Evolutionary conservation across 2,113 vertebrate genomes (phyloP).

Genomic region (Sarotherodon lohbergeri): DNA sequence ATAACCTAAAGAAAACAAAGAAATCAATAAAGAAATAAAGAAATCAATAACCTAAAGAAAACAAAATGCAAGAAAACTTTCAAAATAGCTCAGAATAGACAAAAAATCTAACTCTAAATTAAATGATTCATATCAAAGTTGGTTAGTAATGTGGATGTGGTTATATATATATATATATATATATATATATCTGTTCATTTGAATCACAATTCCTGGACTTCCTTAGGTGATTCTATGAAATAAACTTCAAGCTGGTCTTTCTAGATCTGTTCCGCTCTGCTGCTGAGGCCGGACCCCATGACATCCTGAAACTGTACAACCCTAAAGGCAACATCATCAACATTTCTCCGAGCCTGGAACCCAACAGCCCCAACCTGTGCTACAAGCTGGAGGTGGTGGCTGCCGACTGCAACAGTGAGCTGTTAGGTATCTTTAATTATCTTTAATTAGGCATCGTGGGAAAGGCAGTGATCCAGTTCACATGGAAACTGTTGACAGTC

Average conservation of each 20-base stretch:
- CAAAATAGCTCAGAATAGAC: neutral
- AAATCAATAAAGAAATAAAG: no score
- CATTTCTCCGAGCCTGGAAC: slow-evolving; percentile 70
- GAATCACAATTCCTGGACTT: neutral
- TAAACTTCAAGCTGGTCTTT: neutral
- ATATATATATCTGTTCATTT: neutral
- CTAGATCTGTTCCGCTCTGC: slow-evolving; percentile 74
- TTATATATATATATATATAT: neutral
- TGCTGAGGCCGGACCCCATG: slow-evolving; percentile 74
- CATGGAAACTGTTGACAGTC: neutral
- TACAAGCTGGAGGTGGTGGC: slow-evolving; percentile 79
- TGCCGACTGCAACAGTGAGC: slow-evolving; percentile 71
- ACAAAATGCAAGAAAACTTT: neutral
- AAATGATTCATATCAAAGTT: neutral
- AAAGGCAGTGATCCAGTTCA: neutral
- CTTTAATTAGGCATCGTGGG: neutral
- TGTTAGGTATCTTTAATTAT: slow-evolving; percentile 58
- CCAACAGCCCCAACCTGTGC: slow-evolving; percentile 59
- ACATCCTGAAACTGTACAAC: slow-evolving; percentile 78
- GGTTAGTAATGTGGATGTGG: neutral
- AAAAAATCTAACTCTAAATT: fast-evolving
- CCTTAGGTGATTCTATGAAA: neutral
- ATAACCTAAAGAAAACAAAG: neutral
- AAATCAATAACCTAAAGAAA: neutral
- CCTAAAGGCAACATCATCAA: slow-evolving; percentile 77